Conservation (phyloP, 2,113 vertebrate genomes). For the Nesoenas mayeri region DNA sequence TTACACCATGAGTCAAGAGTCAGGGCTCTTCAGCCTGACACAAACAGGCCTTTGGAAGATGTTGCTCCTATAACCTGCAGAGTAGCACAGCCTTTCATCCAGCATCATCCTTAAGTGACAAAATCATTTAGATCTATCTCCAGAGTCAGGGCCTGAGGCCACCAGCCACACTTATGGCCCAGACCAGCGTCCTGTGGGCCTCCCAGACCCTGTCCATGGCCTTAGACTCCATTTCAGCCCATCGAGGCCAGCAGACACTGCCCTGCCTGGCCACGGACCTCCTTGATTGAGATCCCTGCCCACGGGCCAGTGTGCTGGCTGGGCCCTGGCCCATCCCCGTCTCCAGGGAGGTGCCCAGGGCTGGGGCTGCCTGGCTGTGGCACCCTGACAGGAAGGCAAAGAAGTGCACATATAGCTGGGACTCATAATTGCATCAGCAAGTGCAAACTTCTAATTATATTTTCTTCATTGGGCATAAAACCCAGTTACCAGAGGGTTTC, state of each 20-base stretch:
- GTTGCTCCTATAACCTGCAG: not conserved
- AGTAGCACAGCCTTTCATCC: not conserved
- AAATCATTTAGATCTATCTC: not conserved
- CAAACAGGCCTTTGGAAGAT: not conserved
- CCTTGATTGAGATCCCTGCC: not conserved
- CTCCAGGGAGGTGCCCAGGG: not conserved
- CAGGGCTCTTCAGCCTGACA: not conserved
- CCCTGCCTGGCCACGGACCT: not conserved
- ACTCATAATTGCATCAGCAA: not conserved
- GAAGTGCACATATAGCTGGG: not conserved
- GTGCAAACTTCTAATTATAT: not conserved
- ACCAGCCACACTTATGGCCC: not conserved
- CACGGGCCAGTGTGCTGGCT: not conserved
- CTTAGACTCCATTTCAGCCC: not conserved
- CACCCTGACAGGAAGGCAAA: not conserved
- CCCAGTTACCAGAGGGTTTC: not conserved
- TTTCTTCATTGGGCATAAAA: not conserved
- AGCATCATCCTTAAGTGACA: not conserved
- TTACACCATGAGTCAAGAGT: not conserved
- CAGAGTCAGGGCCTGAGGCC: not conserved
- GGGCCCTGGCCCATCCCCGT: not conserved
- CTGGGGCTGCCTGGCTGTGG: fast-evolving
- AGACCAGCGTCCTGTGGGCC: not conserved
- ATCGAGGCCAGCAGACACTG: not conserved
- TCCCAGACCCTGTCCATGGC: not conserved